phyloP scores from a whole-genome alignment of 2,113 vertebrate genomes.

The Sphyrna mokarran region DNA sequence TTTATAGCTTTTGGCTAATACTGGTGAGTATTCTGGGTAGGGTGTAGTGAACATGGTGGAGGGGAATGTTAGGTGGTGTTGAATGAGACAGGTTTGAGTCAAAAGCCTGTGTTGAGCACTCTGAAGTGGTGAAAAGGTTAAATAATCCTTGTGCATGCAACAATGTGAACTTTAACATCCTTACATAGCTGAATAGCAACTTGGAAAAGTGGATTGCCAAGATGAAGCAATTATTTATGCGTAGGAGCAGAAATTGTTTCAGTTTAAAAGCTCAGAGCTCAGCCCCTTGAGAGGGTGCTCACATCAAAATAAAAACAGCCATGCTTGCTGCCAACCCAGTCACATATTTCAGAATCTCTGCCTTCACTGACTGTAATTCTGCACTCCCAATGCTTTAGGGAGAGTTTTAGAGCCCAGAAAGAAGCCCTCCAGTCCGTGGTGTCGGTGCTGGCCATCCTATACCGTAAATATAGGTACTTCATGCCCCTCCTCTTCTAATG shows the following conservation, averaged over 20 bases:
- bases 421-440: too few relatives aligned
- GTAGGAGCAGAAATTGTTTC: slow-evolving; percentile 20
- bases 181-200: background rate
- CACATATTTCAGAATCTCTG: background rate
- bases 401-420: too few relatives aligned
- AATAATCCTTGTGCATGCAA: background rate
- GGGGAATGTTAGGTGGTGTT: too few relatives aligned
- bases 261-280: slow-evolving; percentile 24
- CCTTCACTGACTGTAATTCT: background rate
- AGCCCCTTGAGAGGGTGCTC: slow-evolving; percentile 18
- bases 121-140: background rate
- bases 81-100: background rate
- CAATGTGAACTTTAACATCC: slow-evolving; percentile 8
- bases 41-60: too few relatives aligned
- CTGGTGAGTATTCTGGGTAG: background rate
- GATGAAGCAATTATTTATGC: slow-evolving; percentile 38
- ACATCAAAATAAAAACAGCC: slow-evolving; percentile 12
- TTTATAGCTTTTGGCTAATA: background rate
- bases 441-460: too few relatives aligned
- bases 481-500: too few relatives aligned
- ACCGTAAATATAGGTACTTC: too few relatives aligned
- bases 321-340: background rate
- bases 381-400: background rate
- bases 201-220: slow-evolving; percentile 21
- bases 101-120: background rate